phyloP scores from a whole-genome alignment of 2,797 vertebrate species.

The Botia kubotai region DNA sequence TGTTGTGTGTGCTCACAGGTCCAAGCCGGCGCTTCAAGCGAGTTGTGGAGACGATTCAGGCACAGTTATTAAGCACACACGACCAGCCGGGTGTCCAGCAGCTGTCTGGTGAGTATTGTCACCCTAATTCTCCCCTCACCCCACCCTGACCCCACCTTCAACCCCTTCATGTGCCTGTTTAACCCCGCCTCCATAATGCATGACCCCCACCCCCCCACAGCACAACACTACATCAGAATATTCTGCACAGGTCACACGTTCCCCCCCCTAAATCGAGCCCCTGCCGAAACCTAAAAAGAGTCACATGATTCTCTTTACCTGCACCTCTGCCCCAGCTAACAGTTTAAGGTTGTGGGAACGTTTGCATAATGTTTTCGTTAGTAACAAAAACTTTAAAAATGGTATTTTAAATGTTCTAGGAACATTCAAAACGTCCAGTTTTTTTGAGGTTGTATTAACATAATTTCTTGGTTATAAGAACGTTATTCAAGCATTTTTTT shows the following conservation, averaged over 20 bases:
- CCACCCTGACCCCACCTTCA: constrained; percentile 43
- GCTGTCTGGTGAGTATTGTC: constrained; percentile 89
- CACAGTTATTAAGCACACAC: constrained; percentile 97
- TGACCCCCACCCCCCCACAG: constrained; percentile 33
- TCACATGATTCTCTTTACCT: constrained; percentile 17
- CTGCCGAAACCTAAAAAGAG: constrained; percentile 9
- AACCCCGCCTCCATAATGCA: constrained; percentile 66
- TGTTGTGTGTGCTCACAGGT: constrained; percentile 73
- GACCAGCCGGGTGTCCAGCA: constrained; percentile 96
- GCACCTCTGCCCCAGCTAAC: constrained; percentile 13
- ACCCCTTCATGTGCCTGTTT: constrained; percentile 49
- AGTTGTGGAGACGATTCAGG: constrained; percentile 98
- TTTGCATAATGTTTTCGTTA: no score
- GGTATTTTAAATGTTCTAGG: no score
- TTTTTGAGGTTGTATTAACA: no score
- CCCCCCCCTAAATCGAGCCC: background rate
- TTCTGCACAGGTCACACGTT: constrained; percentile 9
- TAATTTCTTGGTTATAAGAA: no score
- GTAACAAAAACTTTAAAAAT: no score
- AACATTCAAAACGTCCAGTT: no score
- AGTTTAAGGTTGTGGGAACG: no score
- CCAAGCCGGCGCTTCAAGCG: constrained; percentile 98
- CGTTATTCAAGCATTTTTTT: no score
- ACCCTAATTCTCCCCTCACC: constrained; percentile 57
- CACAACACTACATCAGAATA: constrained; percentile 64